A percentile compares a stretch with the other conserved stretches of the same genome.
phyloP scores from a whole-genome alignment of 2,888 invertebrate species.

The Lasioglossum figueresi region DNA sequence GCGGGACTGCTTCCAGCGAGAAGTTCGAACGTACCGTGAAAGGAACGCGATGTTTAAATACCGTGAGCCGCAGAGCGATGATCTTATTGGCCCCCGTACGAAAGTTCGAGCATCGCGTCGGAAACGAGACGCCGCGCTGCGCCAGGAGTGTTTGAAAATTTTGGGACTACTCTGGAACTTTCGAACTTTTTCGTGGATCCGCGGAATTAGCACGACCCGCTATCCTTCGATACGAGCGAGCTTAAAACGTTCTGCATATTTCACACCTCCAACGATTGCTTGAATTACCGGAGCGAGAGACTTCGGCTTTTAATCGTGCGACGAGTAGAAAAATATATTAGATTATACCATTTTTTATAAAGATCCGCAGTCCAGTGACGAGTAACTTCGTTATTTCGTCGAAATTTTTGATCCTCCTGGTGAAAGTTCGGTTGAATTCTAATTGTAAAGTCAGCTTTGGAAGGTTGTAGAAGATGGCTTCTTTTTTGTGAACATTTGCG shows the following conservation, averaged over 20 bases:
- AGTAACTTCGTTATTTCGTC: too few species aligned
- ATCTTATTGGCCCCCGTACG: background rate
- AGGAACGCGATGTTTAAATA: background rate
- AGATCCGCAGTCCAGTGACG: too few species aligned
- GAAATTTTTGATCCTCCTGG: too few species aligned
- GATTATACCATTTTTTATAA: too few species aligned
- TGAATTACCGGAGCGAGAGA: too few species aligned
- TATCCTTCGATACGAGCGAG: background rate
- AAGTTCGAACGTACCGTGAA: background rate
- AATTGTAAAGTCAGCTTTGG: background rate
- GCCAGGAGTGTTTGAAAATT: background rate
- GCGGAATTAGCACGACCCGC: background rate
- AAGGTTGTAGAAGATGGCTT: background rate
- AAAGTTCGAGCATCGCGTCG: background rate
- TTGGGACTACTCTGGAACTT: background rate
- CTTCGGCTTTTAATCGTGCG: background rate
- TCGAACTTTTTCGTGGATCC: background rate
- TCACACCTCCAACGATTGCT: background rate
- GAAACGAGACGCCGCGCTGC: background rate
- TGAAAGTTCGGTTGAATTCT: background rate
- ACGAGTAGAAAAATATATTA: too few species aligned
- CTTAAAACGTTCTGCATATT: background rate
- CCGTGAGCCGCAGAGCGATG: background rate
- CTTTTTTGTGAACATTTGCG: background rate
- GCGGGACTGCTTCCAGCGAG: background rate